phyloP scores from a whole-genome alignment of 2,797 vertebrate species.

The Calcarius lapponicus region DNA sequence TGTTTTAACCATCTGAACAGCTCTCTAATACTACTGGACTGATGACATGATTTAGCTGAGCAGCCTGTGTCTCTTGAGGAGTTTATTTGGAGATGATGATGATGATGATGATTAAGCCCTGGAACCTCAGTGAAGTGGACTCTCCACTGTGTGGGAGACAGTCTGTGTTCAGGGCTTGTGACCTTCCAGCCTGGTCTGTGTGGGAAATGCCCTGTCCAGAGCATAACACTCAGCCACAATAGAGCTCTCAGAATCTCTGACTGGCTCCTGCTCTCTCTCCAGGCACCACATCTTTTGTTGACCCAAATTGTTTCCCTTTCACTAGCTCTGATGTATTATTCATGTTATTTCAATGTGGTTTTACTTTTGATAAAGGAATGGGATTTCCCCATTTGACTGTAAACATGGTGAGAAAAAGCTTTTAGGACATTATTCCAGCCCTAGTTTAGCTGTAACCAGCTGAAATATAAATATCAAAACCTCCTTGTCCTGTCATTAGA shows the following conservation, averaged over 20 bases:
- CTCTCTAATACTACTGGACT: background rate
- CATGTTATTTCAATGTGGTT: background rate
- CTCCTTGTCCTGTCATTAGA: background rate
- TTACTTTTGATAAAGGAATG: background rate
- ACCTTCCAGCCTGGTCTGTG: background rate
- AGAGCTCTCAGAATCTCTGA: background rate
- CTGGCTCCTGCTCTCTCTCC: background rate
- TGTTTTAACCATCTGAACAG: background rate
- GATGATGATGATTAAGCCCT: background rate
- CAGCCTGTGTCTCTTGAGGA: background rate
- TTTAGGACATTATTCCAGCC: background rate
- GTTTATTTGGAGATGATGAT: background rate
- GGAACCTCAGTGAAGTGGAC: background rate
- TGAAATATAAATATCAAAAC: background rate
- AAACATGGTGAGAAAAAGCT: slow-evolving; percentile 16
- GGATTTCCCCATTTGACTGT: slow-evolving; percentile 6
- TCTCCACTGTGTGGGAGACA: background rate
- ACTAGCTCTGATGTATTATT: slow-evolving; percentile 17
- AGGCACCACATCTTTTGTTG: background rate
- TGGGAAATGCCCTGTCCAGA: background rate
- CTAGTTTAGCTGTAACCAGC: background rate
- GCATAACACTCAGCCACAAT: accelerated
- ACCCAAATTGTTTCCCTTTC: background rate
- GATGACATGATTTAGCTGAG: background rate
- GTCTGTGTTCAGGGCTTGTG: too few species aligned